These are phyloP conservation scores for Melanerpes aurifrons DNA, from an alignment of 2,113 vertebrate genomes.

Conservation along the genomic window DNA sequence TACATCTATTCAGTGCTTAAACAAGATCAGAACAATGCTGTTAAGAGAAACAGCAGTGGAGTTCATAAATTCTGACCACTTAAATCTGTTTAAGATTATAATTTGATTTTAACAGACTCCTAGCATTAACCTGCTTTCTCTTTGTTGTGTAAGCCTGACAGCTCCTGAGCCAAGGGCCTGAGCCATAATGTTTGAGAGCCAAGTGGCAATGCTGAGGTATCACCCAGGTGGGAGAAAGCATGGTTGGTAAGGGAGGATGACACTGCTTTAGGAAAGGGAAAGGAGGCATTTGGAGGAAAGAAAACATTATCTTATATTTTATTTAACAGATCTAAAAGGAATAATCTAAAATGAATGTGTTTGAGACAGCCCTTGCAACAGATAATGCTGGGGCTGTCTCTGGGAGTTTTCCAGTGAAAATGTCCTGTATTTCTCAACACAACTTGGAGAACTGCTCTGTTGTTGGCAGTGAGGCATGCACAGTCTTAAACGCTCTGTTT, in stretches of 20 bases:
- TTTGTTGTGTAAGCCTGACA: not conserved
- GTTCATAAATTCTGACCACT: not conserved
- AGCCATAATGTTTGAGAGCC: not conserved
- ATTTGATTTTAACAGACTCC: not conserved
- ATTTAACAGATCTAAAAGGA: not conserved
- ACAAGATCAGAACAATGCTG: not conserved
- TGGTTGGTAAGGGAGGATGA: not conserved
- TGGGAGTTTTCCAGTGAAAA: not conserved
- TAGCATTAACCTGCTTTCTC: not conserved
- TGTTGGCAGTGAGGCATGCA: not conserved
- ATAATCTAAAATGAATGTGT: not conserved
- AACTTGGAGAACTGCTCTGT: not conserved
- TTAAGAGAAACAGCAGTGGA: not conserved
- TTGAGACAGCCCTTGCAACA: not conserved
- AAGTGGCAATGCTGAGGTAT: not conserved
- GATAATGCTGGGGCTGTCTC: not conserved
- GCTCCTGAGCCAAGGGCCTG: not conserved
- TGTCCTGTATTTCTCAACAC: not conserved
- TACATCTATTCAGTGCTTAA: not conserved
- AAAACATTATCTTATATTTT: not conserved
- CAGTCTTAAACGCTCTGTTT: not conserved
- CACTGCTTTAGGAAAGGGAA: fast-evolving
- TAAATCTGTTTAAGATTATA: not conserved
- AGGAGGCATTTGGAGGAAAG: not conserved
- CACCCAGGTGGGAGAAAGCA: not conserved